Evolutionary conservation across 2,113 vertebrate species (phyloP).

Genomic region (Callopanchax toddi): DNA sequence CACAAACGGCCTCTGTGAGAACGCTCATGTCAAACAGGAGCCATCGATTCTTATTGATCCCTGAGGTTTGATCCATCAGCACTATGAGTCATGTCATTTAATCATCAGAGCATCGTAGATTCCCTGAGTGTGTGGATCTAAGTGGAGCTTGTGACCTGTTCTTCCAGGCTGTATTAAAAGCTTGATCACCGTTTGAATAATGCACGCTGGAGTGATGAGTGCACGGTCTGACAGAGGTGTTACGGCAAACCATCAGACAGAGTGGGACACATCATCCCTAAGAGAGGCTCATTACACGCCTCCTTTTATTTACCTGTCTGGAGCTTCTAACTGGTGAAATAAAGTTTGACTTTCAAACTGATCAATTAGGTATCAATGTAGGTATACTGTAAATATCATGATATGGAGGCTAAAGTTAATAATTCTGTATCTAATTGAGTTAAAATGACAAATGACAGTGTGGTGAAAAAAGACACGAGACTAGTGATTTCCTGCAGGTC

Average conservation of each 20-base stretch:
- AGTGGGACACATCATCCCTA: background rate
- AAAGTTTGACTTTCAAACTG: too few relatives aligned
- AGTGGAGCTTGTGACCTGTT: constrained; percentile 29
- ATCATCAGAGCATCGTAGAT: background rate
- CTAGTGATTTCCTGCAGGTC: too few relatives aligned
- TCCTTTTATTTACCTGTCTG: too few relatives aligned
- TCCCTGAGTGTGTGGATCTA: constrained; percentile 17
- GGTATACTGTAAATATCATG: too few relatives aligned
- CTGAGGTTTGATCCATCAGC: background rate
- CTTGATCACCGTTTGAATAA: constrained; percentile 42
- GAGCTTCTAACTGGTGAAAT: too few relatives aligned
- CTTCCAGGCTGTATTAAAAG: constrained; percentile 14
- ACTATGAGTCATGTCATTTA: constrained; percentile 12
- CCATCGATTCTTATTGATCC: background rate
- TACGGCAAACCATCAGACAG: background rate
- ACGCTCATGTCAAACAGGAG: background rate
- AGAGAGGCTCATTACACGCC: background rate
- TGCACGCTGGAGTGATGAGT: constrained; percentile 32
- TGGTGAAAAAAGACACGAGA: too few relatives aligned
- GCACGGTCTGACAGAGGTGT: constrained; percentile 1
- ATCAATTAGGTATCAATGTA: too few relatives aligned
- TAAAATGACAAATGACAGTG: background rate
- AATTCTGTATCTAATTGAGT: background rate
- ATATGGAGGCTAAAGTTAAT: too few relatives aligned
- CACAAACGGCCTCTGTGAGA: background rate